phyloP scores from a whole-genome alignment of 1,140 invertebrate species.

The Dysdera silvatica region DNA sequence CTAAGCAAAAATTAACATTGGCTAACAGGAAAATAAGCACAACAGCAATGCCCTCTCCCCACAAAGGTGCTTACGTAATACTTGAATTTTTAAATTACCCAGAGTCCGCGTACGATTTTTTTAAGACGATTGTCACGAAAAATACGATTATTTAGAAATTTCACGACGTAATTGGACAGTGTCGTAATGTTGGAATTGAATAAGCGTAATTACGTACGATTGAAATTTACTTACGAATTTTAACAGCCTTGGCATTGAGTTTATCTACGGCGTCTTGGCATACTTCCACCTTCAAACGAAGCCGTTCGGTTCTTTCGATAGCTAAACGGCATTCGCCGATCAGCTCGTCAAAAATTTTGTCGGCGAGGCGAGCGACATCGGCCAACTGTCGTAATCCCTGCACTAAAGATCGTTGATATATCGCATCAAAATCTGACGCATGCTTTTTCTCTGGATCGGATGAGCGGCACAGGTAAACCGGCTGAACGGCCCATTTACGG shows the following conservation, averaged over 20 bases:
- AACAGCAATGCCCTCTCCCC: too few species aligned
- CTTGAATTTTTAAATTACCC: too few species aligned
- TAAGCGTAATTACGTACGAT: too few species aligned
- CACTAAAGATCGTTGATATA: slow-evolving; percentile 10
- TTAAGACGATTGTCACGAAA: too few species aligned
- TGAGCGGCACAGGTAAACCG: slow-evolving; percentile 29
- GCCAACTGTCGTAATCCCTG: slow-evolving; percentile 20
- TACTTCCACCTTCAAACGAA: slow-evolving; percentile 1
- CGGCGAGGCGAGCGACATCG: slow-evolving; percentile 8
- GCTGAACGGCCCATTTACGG: slow-evolving; percentile 31
- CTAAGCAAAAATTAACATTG: too few species aligned
- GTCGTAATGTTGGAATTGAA: too few species aligned
- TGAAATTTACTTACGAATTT: slow-evolving; percentile 32
- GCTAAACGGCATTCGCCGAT: slow-evolving; percentile 17
- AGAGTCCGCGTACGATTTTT: too few species aligned
- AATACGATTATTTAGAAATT: too few species aligned
- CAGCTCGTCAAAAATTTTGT: slow-evolving; percentile 23
- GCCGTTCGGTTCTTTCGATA: slow-evolving; percentile 8
- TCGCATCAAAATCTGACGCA: slow-evolving; percentile 20
- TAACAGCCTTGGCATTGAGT: slow-evolving; percentile 20
- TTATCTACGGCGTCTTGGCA: slow-evolving; percentile 12
- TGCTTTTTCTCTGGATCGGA: slow-evolving; percentile 29
- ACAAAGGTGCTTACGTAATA: too few species aligned
- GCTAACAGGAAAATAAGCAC: too few species aligned
- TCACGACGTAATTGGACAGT: too few species aligned